These are phyloP conservation scores for Agapetus fuscipes DNA, from an alignment of 2,888 invertebrate genomes.

Conservation along the genomic window DNA sequence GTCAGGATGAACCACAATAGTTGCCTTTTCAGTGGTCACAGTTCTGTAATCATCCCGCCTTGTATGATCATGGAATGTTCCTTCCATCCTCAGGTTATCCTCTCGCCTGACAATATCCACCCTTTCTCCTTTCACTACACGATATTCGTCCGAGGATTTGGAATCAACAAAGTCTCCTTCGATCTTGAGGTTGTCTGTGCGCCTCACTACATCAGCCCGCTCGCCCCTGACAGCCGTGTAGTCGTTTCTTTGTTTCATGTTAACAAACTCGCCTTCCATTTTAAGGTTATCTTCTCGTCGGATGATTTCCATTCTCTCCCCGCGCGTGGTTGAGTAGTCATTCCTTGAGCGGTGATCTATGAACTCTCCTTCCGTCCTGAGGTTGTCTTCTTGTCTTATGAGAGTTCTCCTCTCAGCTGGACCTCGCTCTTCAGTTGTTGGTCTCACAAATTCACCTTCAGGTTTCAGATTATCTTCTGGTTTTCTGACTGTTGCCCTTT, in stretches of 20 bases:
- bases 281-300: constrained; percentile 55
- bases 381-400: constrained; percentile 43
- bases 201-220: constrained; percentile 32
- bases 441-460: constrained; percentile 44
- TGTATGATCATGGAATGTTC: constrained; percentile 47
- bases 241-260: constrained; percentile 34
- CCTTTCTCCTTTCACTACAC: constrained; percentile 45
- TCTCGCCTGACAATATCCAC: constrained; percentile 43
- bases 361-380: constrained; percentile 47
- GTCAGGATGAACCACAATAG: constrained; percentile 46
- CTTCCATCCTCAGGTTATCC: constrained; percentile 56
- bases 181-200: constrained; percentile 39
- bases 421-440: constrained; percentile 33
- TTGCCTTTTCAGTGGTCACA: constrained; percentile 46
- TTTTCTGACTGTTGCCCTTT: constrained; percentile 30
- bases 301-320: constrained; percentile 51
- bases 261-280: constrained; percentile 43
- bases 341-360: constrained; percentile 40
- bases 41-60: constrained; percentile 49
- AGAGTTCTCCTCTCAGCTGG: constrained; percentile 42
- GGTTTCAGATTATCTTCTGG: constrained; percentile 41
- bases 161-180: constrained; percentile 51
- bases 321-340: constrained; percentile 45
- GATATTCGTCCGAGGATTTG: constrained; percentile 45
- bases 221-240: constrained; percentile 35